These are phyloP conservation scores for Deladenus siricidicola DNA, from an alignment of 2,888 invertebrate species.

Conservation along the genomic window DNA sequence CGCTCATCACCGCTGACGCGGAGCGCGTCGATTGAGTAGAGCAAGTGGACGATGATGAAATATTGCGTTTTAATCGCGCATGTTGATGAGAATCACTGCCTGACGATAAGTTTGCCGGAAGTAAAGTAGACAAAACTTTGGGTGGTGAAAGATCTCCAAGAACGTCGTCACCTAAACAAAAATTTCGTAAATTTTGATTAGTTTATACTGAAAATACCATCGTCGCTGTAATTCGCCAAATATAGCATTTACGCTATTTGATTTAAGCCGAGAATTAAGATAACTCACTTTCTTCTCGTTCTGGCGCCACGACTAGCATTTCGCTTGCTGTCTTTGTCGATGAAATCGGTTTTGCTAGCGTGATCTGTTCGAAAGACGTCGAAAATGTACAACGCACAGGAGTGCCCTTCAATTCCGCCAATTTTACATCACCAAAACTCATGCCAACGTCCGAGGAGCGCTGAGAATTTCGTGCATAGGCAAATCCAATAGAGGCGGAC, in stretches of 20 bases:
- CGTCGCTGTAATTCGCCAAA: no score
- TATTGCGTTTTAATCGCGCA: no score
- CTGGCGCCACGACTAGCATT: background rate
- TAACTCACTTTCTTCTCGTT: background rate
- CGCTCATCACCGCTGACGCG: no score
- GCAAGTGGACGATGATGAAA: no score
- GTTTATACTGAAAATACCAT: no score
- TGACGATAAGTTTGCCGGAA: no score
- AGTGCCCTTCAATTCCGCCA: background rate
- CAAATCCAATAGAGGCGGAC: conserved; percentile 16
- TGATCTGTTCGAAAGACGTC: background rate
- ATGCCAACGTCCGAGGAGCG: background rate
- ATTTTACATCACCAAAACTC: background rate
- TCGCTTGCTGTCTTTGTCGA: background rate
- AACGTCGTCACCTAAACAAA: background rate
- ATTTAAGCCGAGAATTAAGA: background rate
- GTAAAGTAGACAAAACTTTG: no score
- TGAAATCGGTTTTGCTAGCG: background rate
- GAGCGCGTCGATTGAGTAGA: no score
- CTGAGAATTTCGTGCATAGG: background rate
- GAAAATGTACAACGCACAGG: no score
- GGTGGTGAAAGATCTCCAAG: background rate
- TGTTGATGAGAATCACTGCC: no score
- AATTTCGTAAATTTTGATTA: no score
- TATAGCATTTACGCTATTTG: no score